Evolutionary conservation across 2,888 invertebrate genomes (phyloP).

Genomic region (Clanis bilineata): DNA sequence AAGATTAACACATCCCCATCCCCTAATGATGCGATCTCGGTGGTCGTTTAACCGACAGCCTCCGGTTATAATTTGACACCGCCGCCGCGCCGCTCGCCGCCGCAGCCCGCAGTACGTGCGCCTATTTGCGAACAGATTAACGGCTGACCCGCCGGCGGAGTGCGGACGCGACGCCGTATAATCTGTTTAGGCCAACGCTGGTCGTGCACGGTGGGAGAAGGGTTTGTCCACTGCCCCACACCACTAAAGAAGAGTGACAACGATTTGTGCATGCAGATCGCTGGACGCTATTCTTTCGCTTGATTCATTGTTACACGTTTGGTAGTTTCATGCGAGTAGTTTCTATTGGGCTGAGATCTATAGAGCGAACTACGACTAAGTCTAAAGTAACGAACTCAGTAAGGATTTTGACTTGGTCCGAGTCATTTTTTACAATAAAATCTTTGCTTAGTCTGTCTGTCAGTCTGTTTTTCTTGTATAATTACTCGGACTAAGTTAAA

Average conservation of each 20-base stretch:
- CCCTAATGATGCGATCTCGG: conserved; percentile 39
- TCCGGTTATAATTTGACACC: conserved; percentile 50
- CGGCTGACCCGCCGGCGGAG: conserved; percentile 44
- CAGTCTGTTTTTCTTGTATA: too few species aligned
- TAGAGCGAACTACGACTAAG: too few species aligned
- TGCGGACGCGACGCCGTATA: conserved; percentile 45
- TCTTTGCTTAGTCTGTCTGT: too few species aligned
- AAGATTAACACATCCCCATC: conserved; percentile 42
- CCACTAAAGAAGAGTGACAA: not conserved
- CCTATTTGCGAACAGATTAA: conserved; percentile 69
- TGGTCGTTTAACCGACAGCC: conserved; percentile 42
- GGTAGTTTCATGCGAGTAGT: not conserved
- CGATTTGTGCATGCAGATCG: conserved; percentile 2
- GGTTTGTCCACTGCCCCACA: not conserved
- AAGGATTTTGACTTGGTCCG: too few species aligned
- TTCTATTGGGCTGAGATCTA: not conserved
- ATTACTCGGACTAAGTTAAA: too few species aligned
- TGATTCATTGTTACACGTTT: conserved; percentile 3
- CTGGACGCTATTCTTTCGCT: not conserved
- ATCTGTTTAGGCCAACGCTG: conserved; percentile 51
- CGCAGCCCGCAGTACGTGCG: conserved; percentile 53
- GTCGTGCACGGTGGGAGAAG: conserved; percentile 25
- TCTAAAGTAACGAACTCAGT: too few species aligned
- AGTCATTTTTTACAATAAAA: too few species aligned
- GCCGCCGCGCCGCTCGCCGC: conserved; percentile 31